These are phyloP conservation scores for Collichthys lucidus DNA, from an alignment of 2,113 vertebrate genomes.

Conservation along the genomic window DNA sequence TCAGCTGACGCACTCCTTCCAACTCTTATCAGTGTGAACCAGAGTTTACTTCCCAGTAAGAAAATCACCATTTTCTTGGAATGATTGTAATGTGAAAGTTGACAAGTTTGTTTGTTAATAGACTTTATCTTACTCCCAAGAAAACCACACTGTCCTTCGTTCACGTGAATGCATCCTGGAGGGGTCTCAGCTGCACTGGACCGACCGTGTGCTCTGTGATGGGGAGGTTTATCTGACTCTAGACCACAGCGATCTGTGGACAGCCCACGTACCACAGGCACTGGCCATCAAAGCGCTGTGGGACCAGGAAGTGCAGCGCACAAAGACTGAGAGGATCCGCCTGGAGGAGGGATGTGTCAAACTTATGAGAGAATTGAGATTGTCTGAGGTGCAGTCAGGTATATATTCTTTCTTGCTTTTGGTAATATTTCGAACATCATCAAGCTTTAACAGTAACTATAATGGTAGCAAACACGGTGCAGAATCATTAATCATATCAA, in stretches of 20 bases:
- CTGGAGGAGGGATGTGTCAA: conserved; percentile 66
- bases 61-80: background rate
- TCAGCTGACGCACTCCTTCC: conserved; percentile 19
- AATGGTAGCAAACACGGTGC: background rate
- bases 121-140: conserved; percentile 21
- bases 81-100: background rate
- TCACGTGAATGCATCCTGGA: conserved; percentile 72
- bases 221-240: conserved; percentile 63
- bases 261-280: conserved; percentile 43
- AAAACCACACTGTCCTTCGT: conserved; percentile 57
- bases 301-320: conserved; percentile 49
- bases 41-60: conserved; percentile 55
- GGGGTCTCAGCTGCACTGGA: conserved; percentile 63
- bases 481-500: background rate
- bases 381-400: conserved; percentile 61
- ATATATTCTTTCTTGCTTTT: background rate
- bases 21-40: conserved; percentile 2
- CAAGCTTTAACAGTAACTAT: background rate
- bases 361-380: conserved; percentile 61
- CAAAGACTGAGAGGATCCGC: conserved; percentile 22
- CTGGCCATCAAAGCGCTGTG: conserved; percentile 45
- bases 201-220: conserved; percentile 63
- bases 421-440: background rate
- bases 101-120: background rate
- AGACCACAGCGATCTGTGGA: conserved; percentile 59